phyloP scores from a whole-genome alignment of 2,113 vertebrate species.

The Rhadina sibilatrix region DNA sequence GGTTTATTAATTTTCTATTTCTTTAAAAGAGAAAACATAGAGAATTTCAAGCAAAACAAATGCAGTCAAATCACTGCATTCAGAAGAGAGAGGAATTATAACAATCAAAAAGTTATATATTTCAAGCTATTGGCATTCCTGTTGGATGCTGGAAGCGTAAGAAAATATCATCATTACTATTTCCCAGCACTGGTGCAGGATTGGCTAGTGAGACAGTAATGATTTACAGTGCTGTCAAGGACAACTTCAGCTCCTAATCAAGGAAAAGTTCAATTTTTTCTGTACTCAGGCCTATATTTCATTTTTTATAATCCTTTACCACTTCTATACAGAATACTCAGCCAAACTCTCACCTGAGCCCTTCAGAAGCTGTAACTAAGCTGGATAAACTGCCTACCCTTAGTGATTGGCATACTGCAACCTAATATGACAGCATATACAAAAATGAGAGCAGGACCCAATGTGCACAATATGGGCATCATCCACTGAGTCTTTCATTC shows the following conservation, averaged over 20 bases:
- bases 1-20: background rate
- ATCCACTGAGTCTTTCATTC: background rate
- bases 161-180: background rate
- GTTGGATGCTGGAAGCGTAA: background rate
- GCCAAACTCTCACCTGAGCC: background rate
- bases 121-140: background rate
- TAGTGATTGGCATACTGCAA: background rate
- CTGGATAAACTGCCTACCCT: background rate
- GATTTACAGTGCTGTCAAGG: slow-evolving; percentile 29
- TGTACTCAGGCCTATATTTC: background rate
- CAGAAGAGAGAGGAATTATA: background rate
- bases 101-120: background rate
- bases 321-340: background rate
- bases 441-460: background rate
- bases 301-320: slow-evolving; percentile 8
- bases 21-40: background rate
- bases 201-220: background rate
- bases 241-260: slow-evolving; percentile 33
- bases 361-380: background rate
- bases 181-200: background rate
- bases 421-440: background rate
- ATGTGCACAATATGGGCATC: fast-evolving
- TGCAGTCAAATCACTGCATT: background rate
- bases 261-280: background rate
- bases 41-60: background rate